phyloP scores from a whole-genome alignment of 1,140 invertebrate species.

The Cotesia chilonis region DNA sequence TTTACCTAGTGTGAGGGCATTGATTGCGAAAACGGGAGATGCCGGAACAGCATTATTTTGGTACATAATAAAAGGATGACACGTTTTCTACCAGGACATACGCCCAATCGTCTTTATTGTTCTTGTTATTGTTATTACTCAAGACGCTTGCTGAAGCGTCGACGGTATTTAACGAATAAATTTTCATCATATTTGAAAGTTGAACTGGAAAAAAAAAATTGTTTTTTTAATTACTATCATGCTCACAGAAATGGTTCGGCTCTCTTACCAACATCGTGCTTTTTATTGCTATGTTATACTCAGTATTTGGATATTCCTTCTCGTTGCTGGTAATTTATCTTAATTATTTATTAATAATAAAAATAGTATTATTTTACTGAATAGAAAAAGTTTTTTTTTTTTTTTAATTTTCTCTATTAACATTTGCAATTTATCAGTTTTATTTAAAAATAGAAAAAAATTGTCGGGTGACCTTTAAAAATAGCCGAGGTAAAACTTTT shows the following conservation, averaged over 20 bases:
- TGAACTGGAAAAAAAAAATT: background rate
- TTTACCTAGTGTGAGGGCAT: background rate
- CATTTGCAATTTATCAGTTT: too few relatives aligned
- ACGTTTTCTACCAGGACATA: conserved; percentile 17
- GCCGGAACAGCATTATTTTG: conserved; percentile 14
- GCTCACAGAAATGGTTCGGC: conserved; percentile 71
- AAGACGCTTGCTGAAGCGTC: conserved; percentile 30
- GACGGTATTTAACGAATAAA: conserved; percentile 19
- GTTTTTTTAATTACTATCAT: conserved; percentile 42
- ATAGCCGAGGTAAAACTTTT: too few relatives aligned
- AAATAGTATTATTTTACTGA: background rate
- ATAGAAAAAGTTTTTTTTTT: too few relatives aligned
- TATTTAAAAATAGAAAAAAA: too few relatives aligned
- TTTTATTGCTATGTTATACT: conserved; percentile 81
- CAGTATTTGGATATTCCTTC: conserved; percentile 80
- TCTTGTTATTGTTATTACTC: conserved; percentile 23
- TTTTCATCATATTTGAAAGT: background rate
- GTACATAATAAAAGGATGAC: conserved; percentile 40
- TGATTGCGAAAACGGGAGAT: conserved; percentile 27
- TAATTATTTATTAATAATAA: conserved; percentile 15
- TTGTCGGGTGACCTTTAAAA: too few relatives aligned
- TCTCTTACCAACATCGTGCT: conserved; percentile 76
- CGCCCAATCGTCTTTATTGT: conserved; percentile 27
- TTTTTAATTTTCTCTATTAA: too few relatives aligned
- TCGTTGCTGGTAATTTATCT: conserved; percentile 71